Evolutionary conservation across 92 coral and sea anemone genomes (phyloP), one percentile per base, ranked within the genome.

Genomic region (Phenganax marumi): DNA sequence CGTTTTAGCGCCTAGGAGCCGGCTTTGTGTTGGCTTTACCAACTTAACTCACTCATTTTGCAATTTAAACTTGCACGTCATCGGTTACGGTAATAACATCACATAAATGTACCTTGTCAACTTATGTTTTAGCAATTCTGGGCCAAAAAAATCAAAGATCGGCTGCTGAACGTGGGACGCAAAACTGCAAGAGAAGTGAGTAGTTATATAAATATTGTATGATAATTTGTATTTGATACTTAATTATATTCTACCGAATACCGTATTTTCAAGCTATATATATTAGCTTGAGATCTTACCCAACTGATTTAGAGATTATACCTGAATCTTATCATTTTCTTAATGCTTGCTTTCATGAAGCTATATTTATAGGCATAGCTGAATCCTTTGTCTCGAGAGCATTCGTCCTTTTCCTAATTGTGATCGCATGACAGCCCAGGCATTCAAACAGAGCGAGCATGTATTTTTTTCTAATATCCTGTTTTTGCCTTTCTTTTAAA

Each of bases 61-160:
- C 16, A 7, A n/a, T 33, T 17, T 54, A 54, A 54, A 54, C 72
- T 11, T 22, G 21, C 72, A 22, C 16, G 49, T 22, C 39, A 22
- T 5, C 46, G 23, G 39, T 66, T 22, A 5, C 46, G 6, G 17
- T 33, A 66, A 66, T 66, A 66, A 5, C 8, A 66, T 66, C 49
- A 23, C 49, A 22, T 66, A 13, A 66, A 66, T 66, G 46, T 22
- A 22, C 23, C 63, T 56, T 56, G 63, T 66, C 49, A 23, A 66
- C 23, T 66, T 66, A 23, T 22, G 12, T 23, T 66, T 22, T 33
- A 66, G 72, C 72, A 66, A 66, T 66, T 66, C 46, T 66, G 72
- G 72, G 72, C 6, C 10, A 66, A 66, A 23, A 66, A 66, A 23
- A 66, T 66, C 12, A 22, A 16, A 66, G 6, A 66, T 56, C 63